Percentiles rank a stretch among this genome's conserved stretches.
Evolutionary conservation across 2,888 invertebrate genomes (phyloP).

Genomic region (Leptinotarsa peninsularis): DNA sequence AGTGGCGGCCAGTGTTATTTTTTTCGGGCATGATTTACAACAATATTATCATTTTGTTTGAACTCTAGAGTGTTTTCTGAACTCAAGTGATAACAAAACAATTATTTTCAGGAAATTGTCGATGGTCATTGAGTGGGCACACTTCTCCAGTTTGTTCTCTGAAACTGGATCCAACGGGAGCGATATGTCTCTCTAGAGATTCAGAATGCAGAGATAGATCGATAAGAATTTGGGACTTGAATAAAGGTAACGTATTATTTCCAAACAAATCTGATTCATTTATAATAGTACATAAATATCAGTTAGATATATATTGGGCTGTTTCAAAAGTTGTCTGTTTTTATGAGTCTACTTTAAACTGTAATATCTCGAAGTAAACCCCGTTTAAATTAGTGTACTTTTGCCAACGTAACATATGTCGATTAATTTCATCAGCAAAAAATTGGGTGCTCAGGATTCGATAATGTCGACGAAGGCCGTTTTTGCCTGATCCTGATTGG

Average conservation of each 20-base stretch:
- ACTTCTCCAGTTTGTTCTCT: slow-evolving; percentile 81
- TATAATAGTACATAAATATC: background rate
- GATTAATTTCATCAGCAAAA: too few species aligned
- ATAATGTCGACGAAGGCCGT: too few species aligned
- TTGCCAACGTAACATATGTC: too few species aligned
- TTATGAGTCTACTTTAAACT: too few species aligned
- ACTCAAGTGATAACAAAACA: background rate
- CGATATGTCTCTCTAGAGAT: slow-evolving; percentile 81
- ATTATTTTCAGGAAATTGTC: slow-evolving; percentile 76
- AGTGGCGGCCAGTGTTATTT: too few species aligned
- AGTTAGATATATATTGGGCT: background rate
- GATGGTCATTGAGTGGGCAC: slow-evolving; percentile 82
- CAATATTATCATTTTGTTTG: background rate
- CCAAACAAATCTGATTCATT: background rate
- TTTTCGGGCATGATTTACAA: too few species aligned
- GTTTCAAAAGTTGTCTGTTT: too few species aligned
- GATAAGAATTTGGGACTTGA: slow-evolving; percentile 84
- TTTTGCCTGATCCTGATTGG: too few species aligned
- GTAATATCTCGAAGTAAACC: too few species aligned
- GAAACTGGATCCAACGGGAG: slow-evolving; percentile 79
- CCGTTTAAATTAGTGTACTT: too few species aligned
- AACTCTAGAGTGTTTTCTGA: background rate
- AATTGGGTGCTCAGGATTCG: too few species aligned
- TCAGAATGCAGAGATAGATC: slow-evolving; percentile 79
- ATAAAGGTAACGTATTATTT: slow-evolving; percentile 71